Base-by-base conservation (phyloP, 2,888 invertebrate species). In the Cheilosia variabilis region DNA sequence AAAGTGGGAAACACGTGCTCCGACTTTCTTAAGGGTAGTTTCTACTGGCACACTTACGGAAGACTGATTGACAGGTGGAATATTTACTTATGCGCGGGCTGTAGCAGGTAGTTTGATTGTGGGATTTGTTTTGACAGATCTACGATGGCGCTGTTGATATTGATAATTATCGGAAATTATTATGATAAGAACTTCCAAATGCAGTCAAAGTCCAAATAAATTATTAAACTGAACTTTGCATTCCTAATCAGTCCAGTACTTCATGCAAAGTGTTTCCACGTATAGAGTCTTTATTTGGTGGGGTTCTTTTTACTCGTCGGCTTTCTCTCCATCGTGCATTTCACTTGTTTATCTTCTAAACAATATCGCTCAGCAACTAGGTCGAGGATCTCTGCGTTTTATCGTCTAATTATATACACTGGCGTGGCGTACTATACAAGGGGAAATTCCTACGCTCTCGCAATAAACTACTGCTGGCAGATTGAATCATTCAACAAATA, bases 381-480 rank as follows among this genome's bases (percentile, higher is more conserved):
- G 50, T 50, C 63, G 50, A 52, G 50, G 63, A 37, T 65, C 15
- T 63, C 27, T 27, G 17, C n/a, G 6, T n/a, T 27, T 62, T 62
- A 62, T 45, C 45, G n/a, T 62, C 27, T 13, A 62, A 62, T 45
- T 62, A 62, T 45, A 43, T 13, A 31, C 37, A 37, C 13, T 37
- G 37, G 37, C 9, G 13, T 17, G 17, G 17, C 31, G 17, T 2
- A n/a, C 17, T 22, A 7, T 37, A 52, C 50, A 50, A 50, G 34
- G 37, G 50, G 50, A 50, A 50, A 65, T 65, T 65, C 50, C 63
- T 34, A 65, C n/a, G n/a, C 7, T 17, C n/a, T n/a, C 4, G 27
- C 27, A 50, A 50, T 34, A 63, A 19, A 19, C 31, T 50, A 5
- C 19, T 37, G 50, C 50, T 34, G 63, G 15, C 50, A 50, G 22